phyloP scores from a whole-genome alignment of 1,140 invertebrate genomes.

The Globodera rostochiensis region DNA sequence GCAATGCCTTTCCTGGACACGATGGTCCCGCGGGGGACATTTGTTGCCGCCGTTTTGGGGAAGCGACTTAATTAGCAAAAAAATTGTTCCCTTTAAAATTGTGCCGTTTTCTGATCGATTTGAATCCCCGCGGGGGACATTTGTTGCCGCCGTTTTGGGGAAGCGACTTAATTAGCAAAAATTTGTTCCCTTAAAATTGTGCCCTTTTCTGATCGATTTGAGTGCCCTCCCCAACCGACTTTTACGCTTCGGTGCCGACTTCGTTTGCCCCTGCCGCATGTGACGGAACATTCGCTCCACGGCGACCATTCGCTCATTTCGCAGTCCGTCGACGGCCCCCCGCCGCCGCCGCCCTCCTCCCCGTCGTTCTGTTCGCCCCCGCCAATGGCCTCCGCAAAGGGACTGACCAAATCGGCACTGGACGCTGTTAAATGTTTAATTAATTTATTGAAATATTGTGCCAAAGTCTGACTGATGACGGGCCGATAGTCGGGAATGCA shows the following conservation, averaged over 20 bases:
- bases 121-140: constrained; percentile 69
- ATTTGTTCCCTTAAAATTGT: constrained; percentile 23
- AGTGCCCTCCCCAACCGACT: neutral
- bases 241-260: constrained; percentile 64
- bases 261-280: constrained; percentile 73
- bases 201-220: constrained; percentile 23
- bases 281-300: constrained; percentile 77
- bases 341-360: constrained; percentile 52
- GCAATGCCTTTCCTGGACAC: constrained; percentile 67
- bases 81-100: no score
- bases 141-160: constrained; percentile 74
- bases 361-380: constrained; percentile 44
- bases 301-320: constrained; percentile 74
- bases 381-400: constrained; percentile 13
- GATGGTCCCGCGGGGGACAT: constrained; percentile 70
- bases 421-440: constrained; percentile 16
- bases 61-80: constrained; percentile 52
- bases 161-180: constrained; percentile 52
- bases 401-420: constrained; percentile 23
- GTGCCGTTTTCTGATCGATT: no score
- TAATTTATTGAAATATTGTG: constrained; percentile 64
- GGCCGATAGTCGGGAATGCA: constrained; percentile 56
- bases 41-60: constrained; percentile 74
- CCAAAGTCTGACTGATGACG: constrained; percentile 44
- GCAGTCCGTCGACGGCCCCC: constrained; percentile 68